Evolutionary conservation across 2,113 vertebrate genomes (phyloP).

Genomic region (Otocyon megalotis): DNA sequence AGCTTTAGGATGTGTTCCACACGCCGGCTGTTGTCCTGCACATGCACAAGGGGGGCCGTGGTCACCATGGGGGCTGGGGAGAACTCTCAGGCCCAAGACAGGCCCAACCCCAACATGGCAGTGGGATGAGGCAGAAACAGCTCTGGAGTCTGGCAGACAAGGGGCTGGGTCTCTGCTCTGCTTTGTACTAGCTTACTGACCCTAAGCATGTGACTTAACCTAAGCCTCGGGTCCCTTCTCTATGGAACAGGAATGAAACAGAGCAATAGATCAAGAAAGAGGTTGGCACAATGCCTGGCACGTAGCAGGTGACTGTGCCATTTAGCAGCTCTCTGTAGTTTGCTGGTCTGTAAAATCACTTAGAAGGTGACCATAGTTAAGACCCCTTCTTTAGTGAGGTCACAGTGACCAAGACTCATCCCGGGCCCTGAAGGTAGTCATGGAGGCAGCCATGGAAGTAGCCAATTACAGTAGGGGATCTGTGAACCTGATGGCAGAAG

Average conservation of each 20-base stretch:
- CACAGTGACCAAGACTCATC: not conserved
- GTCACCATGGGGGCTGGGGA: slow-evolving; percentile 61
- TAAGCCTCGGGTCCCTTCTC: not conserved
- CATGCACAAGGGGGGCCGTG: not conserved
- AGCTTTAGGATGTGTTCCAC: slow-evolving; percentile 96
- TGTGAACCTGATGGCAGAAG: not conserved
- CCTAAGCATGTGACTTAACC: not conserved
- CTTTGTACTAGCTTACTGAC: not conserved
- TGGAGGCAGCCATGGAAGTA: not conserved
- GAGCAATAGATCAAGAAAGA: not conserved
- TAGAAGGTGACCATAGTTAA: not conserved
- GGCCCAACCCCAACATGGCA: not conserved
- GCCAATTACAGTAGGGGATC: not conserved
- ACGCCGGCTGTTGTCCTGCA: slow-evolving; percentile 97
- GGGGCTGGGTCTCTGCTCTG: not conserved
- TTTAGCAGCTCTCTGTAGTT: not conserved
- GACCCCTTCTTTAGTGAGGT: not conserved
- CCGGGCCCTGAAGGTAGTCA: not conserved
- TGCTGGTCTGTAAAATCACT: not conserved
- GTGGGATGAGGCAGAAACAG: not conserved
- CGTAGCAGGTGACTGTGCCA: rapidly evolving
- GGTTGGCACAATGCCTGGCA: not conserved
- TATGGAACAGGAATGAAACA: not conserved
- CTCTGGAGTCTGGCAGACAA: not conserved
- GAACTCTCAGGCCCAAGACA: not conserved